A percentile compares a stretch with the other conserved stretches of the same genome.
These are phyloP conservation scores for Osmoderma eremita DNA, from an alignment of 2,888 invertebrate species.

Conservation along the genomic window DNA sequence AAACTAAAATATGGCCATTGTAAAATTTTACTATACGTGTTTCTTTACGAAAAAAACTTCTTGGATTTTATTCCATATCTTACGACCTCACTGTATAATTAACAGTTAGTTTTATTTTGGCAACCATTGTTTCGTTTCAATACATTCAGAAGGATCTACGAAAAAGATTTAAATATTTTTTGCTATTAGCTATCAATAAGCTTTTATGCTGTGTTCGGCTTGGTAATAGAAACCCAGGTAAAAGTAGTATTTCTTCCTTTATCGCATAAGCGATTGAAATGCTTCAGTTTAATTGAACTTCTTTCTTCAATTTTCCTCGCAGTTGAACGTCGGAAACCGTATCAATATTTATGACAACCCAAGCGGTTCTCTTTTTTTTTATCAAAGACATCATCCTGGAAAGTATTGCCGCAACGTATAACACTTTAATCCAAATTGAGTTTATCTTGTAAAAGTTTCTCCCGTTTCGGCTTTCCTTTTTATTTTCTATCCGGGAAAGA, in stretches of 20 bases:
- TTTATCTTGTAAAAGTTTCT: constrained; percentile 57
- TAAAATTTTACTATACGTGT: too few relatives aligned
- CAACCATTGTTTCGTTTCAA: too few relatives aligned
- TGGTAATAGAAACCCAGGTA: neutral
- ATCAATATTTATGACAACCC: constrained; percentile 35
- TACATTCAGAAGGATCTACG: too few relatives aligned
- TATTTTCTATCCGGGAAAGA: constrained; percentile 53
- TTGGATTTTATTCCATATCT: too few relatives aligned
- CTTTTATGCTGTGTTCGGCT: neutral
- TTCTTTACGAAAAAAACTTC: too few relatives aligned
- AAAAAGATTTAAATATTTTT: too few relatives aligned
- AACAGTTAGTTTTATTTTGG: too few relatives aligned
- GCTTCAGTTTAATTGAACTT: constrained; percentile 28
- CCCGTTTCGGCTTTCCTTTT: constrained; percentile 51
- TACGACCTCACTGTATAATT: too few relatives aligned
- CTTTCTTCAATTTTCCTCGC: constrained; percentile 32
- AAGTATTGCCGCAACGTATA: constrained; percentile 48
- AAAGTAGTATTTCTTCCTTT: constrained; percentile 11
- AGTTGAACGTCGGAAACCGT: constrained; percentile 35
- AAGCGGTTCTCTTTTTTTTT: constrained; percentile 24
- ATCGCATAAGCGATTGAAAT: constrained; percentile 19
- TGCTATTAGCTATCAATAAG: neutral
- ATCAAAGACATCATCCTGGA: constrained; percentile 35
- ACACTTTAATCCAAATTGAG: constrained; percentile 60
- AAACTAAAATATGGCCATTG: too few relatives aligned